phyloP scores from a whole-genome alignment of 1,140 invertebrate species.

The Bactericera cockerelli region DNA sequence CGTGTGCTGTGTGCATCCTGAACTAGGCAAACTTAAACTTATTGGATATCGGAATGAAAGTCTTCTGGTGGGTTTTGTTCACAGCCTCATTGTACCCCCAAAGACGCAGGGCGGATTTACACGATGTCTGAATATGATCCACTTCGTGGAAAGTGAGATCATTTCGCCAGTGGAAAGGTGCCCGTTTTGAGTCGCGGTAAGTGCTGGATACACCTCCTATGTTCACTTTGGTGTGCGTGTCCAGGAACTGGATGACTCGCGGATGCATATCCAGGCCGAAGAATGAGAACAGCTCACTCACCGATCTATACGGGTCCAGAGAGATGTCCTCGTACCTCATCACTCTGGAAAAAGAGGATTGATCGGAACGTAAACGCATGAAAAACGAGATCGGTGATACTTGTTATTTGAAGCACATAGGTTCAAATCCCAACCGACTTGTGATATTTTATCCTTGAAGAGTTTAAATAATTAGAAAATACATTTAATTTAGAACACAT shows the following conservation, averaged over 20 bases:
- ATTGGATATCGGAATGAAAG: slow-evolving; percentile 35
- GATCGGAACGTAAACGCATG: no score
- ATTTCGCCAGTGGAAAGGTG: slow-evolving; percentile 69
- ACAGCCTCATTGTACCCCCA: slow-evolving; percentile 56
- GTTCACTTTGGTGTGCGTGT: slow-evolving; percentile 62
- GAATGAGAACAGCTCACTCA: slow-evolving; percentile 55
- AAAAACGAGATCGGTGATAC: no score
- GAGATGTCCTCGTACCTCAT: slow-evolving; percentile 74
- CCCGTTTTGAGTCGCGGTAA: slow-evolving; percentile 59
- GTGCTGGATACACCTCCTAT: slow-evolving; percentile 68
- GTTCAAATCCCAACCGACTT: no score
- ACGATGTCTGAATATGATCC: slow-evolving; percentile 43
- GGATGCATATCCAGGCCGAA: slow-evolving; percentile 54
- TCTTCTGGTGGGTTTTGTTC: slow-evolving; percentile 35
- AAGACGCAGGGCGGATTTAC: slow-evolving; percentile 53
- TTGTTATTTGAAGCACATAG: no score
- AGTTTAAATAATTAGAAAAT: no score
- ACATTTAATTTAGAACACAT: no score
- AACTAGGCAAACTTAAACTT: background rate
- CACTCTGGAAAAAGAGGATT: slow-evolving; percentile 40
- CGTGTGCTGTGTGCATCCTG: no score
- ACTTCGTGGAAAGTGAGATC: slow-evolving; percentile 51
- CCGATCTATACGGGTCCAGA: slow-evolving; percentile 50
- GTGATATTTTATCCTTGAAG: no score
- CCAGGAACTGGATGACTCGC: slow-evolving; percentile 52